Evolutionary conservation across 2,888 invertebrate species (phyloP).

Genomic region (Habroteleia sp.): DNA sequence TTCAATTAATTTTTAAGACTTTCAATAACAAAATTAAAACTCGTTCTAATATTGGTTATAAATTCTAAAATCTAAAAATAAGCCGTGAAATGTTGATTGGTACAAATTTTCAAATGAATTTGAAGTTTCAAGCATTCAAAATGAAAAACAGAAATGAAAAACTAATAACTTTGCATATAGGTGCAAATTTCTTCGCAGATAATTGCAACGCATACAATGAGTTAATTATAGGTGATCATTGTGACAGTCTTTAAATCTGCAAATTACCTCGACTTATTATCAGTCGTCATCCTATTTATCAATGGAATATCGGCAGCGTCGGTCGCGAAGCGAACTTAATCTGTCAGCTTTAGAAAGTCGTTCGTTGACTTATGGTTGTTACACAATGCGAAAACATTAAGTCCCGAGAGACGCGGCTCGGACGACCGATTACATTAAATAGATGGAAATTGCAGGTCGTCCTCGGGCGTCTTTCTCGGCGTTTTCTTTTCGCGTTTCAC

Average conservation of each 20-base stretch:
- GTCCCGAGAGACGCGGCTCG: conserved; percentile 36
- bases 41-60: too few species aligned
- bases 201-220: conserved; percentile 1
- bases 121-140: too few species aligned
- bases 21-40: too few species aligned
- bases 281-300: conserved; percentile 56
- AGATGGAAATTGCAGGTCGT: conserved; percentile 46
- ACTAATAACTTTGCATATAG: too few species aligned
- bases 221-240: conserved; percentile 6
- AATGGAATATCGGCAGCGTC: conserved; percentile 37
- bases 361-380: conserved; percentile 60
- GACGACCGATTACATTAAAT: conserved; percentile 52
- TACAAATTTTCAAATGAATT: too few species aligned
- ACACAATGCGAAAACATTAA: conserved; percentile 61
- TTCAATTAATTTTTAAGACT: too few species aligned
- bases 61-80: too few species aligned
- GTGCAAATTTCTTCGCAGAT: neutral
- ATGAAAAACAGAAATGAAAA: too few species aligned
- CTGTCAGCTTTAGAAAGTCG: conserved; percentile 62
- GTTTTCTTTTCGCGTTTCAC: conserved; percentile 31
- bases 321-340: conserved; percentile 43
- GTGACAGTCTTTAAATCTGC: conserved; percentile 22
- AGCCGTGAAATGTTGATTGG: too few species aligned
- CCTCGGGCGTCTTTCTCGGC: conserved; percentile 14
- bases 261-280: conserved; percentile 37